A percentile compares a stretch with the other conserved stretches of the same genome.
Conservation (phyloP, 2,888 invertebrate genomes). For the Calameuta filiformis region DNA sequence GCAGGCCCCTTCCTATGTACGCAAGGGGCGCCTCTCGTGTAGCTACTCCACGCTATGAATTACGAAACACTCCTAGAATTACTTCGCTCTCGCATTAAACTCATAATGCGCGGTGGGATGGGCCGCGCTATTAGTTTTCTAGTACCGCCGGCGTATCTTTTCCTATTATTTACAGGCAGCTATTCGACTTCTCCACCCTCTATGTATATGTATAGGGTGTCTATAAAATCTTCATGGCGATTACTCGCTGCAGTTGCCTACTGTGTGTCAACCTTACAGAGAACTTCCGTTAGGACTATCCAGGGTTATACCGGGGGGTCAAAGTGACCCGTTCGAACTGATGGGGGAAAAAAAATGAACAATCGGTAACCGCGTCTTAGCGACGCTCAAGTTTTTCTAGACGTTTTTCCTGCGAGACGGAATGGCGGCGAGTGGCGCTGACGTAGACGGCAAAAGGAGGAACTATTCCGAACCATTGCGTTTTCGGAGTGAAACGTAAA, state of each 20-base stretch:
- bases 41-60: slow-evolving; percentile 28
- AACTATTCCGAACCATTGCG: slow-evolving; percentile 19
- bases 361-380: too few species aligned
- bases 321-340: too few species aligned
- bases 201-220: background rate
- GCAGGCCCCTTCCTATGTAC: background rate
- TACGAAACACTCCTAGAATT: slow-evolving; percentile 39
- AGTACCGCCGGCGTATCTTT: background rate
- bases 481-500: slow-evolving; percentile 30
- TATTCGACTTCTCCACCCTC: background rate
- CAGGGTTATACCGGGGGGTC: too few species aligned
- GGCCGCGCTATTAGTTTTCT: background rate
- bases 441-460: background rate
- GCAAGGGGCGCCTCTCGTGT: background rate
- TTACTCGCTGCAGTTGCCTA: background rate
- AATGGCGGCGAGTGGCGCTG: background rate
- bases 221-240: background rate
- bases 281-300: background rate
- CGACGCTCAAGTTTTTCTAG: background rate
- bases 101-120: background rate
- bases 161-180: background rate
- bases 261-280: background rate
- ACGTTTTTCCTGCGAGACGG: too few species aligned
- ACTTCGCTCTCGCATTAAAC: slow-evolving; percentile 26
- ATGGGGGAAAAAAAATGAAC: too few species aligned